Conservation (phyloP, 2,113 vertebrate genomes). For the Dolichallabes microphthalmus region DNA sequence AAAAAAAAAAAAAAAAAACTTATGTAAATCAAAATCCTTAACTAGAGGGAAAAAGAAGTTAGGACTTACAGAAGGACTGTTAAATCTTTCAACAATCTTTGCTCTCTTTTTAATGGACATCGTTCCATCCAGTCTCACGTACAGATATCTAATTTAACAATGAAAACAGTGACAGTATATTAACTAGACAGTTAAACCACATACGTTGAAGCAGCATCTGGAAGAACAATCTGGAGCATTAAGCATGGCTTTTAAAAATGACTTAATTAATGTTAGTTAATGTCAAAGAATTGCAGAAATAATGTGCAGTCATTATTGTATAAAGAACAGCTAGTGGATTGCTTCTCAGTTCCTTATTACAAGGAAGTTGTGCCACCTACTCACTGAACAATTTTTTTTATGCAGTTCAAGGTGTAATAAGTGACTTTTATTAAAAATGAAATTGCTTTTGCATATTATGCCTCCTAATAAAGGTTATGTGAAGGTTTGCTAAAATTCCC, state of each 20-base stretch:
- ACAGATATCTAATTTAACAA: slow-evolving; percentile 80
- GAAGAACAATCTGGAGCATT: background rate
- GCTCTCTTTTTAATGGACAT: slow-evolving; percentile 99
- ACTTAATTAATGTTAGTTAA: too few species aligned
- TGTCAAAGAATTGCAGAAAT: background rate
- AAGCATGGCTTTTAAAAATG: background rate
- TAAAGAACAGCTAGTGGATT: background rate
- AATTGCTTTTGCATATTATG: too few species aligned
- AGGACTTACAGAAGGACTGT: slow-evolving; percentile 80
- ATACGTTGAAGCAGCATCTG: background rate
- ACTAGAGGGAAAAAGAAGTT: background rate
- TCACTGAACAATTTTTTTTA: too few species aligned
- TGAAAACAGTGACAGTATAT: background rate
- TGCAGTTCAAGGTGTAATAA: too few species aligned
- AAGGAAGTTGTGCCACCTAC: too few species aligned
- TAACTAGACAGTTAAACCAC: background rate
- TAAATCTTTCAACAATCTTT: slow-evolving; percentile 92
- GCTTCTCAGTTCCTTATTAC: too few species aligned
- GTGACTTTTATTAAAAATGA: too few species aligned
- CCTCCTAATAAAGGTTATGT: too few species aligned
- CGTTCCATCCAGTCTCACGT: slow-evolving; percentile 91
- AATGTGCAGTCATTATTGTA: background rate
- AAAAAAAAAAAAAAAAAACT: too few species aligned
- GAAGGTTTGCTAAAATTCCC: too few species aligned
- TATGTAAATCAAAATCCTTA: background rate